Evolutionary conservation across 2,113 vertebrate genomes (phyloP).

Genomic region (Centropus bengalensis): DNA sequence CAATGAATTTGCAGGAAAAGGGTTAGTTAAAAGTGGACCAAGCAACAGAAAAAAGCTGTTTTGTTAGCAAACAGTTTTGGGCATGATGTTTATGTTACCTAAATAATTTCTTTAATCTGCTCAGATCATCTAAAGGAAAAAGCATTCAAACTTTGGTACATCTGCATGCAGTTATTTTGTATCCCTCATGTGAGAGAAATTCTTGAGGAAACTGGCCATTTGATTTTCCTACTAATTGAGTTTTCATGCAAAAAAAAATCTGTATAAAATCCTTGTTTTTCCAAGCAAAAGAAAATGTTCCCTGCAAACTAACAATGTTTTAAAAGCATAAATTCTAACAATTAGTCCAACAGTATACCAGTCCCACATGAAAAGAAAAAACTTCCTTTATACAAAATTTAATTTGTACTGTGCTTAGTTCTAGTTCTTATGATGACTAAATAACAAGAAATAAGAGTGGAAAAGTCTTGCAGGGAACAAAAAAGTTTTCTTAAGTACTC

Average conservation of each 20-base stretch:
- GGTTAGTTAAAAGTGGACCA: background rate
- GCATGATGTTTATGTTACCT: background rate
- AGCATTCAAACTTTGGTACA: background rate
- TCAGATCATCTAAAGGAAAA: background rate
- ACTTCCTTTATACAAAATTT: background rate
- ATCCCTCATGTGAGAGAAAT: background rate
- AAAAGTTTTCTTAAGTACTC: background rate
- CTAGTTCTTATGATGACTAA: background rate
- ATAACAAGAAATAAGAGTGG: background rate
- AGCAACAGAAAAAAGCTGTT: background rate
- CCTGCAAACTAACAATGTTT: background rate
- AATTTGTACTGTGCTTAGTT: background rate
- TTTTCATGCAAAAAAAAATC: background rate
- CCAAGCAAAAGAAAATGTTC: background rate
- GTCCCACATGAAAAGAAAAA: background rate
- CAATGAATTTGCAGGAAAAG: background rate
- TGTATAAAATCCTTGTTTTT: background rate
- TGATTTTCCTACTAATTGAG: background rate
- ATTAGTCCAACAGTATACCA: background rate
- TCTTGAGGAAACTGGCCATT: background rate
- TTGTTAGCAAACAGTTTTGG: background rate
- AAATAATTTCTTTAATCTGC: background rate
- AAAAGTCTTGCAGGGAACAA: background rate
- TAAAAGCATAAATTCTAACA: background rate
- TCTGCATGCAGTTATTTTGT: background rate